Percentiles rank a stretch among this genome's conserved stretches.
Evolutionary conservation across 2,888 invertebrate species (phyloP).

Genomic region (Nemotelus pantherinus): DNA sequence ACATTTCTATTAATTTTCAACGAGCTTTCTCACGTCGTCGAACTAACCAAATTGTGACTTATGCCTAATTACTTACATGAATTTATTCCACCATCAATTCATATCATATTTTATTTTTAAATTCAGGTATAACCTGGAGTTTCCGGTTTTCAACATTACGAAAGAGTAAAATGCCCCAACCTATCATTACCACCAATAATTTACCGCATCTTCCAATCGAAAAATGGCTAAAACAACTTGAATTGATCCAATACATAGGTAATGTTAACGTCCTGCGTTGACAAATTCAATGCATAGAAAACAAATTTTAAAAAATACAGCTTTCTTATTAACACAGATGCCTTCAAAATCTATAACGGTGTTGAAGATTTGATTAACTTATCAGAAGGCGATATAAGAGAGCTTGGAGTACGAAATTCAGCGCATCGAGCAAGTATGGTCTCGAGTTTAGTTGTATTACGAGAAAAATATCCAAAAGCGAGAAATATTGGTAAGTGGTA

Average conservation of each 20-base stretch:
- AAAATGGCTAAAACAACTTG: constrained; percentile 71
- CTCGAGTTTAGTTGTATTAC: constrained; percentile 71
- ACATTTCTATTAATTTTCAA: too few relatives aligned
- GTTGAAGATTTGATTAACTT: constrained; percentile 70
- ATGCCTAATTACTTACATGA: too few relatives aligned
- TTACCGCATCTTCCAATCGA: constrained; percentile 67
- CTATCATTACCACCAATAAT: constrained; percentile 48
- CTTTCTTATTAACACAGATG: constrained; percentile 48
- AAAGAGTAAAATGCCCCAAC: constrained; percentile 58
- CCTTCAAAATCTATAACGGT: constrained; percentile 67
- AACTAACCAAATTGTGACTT: too few relatives aligned
- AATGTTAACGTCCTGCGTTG: constrained; percentile 48
- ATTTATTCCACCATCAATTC: too few relatives aligned
- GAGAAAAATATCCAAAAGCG: constrained; percentile 70
- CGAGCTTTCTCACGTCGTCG: too few relatives aligned
- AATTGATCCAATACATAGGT: constrained; percentile 69
- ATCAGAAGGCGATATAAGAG: constrained; percentile 70
- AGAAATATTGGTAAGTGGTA: constrained; percentile 53
- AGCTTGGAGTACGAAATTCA: constrained; percentile 71
- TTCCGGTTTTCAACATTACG: constrained; percentile 63
- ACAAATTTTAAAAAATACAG: not conserved
- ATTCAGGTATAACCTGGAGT: constrained; percentile 65
- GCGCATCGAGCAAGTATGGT: constrained; percentile 73
- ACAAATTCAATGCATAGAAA: constrained; percentile 51
- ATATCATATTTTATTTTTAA: too few relatives aligned